These are phyloP conservation scores for Cremastobaeus sp. DNA, from an alignment of 2,888 invertebrate genomes.

Conservation along the genomic window DNA sequence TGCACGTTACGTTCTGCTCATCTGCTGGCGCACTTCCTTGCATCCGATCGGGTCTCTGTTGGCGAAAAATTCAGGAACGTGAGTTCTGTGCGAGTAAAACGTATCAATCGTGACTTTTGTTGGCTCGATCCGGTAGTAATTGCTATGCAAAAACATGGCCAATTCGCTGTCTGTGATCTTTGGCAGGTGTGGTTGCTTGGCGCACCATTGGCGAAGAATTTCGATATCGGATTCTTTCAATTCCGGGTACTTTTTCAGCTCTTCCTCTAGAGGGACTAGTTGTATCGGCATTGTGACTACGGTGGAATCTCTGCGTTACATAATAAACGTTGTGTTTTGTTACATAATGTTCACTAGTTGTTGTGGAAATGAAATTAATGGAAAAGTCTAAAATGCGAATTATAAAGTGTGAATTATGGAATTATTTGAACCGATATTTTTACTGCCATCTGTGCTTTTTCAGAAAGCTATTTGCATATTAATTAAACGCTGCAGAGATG, in stretches of 20 bases:
- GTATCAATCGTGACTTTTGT: slow-evolving; percentile 85
- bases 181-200: slow-evolving; percentile 85
- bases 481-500: no score
- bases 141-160: slow-evolving; percentile 84
- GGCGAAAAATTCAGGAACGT: slow-evolving; percentile 79
- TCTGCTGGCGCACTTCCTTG: slow-evolving; percentile 78
- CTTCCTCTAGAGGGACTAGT: no score
- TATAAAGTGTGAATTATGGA: no score
- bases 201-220: slow-evolving; percentile 82
- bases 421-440: no score
- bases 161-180: slow-evolving; percentile 81
- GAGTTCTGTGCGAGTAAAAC: slow-evolving; percentile 83
- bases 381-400: no score
- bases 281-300: no score
- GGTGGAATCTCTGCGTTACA: no score
- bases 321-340: no score
- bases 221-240: slow-evolving; percentile 82
- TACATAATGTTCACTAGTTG: no score
- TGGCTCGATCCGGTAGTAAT: slow-evolving; percentile 83
- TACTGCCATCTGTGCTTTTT: no score
- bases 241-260: slow-evolving; percentile 82
- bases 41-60: slow-evolving; percentile 79
- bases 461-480: no score
- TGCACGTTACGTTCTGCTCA: slow-evolving; percentile 80
- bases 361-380: no score